Conservation (phyloP, 2,888 invertebrate genomes). For the Hipparchia semele region DNA sequence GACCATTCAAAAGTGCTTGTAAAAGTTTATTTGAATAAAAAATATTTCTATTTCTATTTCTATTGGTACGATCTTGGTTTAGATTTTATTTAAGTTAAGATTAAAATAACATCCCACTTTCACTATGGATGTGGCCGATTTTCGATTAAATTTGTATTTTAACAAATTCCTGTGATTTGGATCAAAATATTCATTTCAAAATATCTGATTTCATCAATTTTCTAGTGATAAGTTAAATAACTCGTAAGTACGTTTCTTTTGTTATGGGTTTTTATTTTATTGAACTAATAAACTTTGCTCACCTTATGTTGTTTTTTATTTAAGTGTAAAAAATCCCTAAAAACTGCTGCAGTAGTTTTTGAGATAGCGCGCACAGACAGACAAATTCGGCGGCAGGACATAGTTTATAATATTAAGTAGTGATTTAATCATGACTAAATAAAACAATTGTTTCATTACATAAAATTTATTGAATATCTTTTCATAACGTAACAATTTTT, state of each 20-base stretch:
- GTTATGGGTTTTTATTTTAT: not conserved
- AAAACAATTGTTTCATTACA: conserved; percentile 12
- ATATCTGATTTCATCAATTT: too few species aligned
- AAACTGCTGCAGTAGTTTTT: not conserved
- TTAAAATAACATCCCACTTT: too few species aligned
- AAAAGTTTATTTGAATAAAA: too few species aligned
- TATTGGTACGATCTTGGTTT: too few species aligned
- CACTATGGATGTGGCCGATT: too few species aligned
- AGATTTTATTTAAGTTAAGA: too few species aligned
- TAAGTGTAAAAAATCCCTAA: not conserved
- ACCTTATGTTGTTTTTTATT: not conserved
- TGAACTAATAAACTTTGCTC: not conserved
- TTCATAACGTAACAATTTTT: conserved; percentile 19
- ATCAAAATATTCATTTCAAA: too few species aligned
- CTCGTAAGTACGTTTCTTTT: not conserved
- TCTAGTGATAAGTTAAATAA: not conserved
- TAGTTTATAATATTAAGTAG: not conserved
- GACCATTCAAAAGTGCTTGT: too few species aligned
- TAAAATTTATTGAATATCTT: conserved; percentile 1
- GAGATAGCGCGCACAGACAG: not conserved
- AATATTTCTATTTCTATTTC: too few species aligned
- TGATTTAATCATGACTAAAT: not conserved
- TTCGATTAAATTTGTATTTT: too few species aligned
- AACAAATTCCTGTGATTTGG: too few species aligned
- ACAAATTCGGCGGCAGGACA: too few species aligned